These are phyloP conservation scores for Altica lythri DNA, from an alignment of 2,888 invertebrate genomes.

Conservation along the genomic window DNA sequence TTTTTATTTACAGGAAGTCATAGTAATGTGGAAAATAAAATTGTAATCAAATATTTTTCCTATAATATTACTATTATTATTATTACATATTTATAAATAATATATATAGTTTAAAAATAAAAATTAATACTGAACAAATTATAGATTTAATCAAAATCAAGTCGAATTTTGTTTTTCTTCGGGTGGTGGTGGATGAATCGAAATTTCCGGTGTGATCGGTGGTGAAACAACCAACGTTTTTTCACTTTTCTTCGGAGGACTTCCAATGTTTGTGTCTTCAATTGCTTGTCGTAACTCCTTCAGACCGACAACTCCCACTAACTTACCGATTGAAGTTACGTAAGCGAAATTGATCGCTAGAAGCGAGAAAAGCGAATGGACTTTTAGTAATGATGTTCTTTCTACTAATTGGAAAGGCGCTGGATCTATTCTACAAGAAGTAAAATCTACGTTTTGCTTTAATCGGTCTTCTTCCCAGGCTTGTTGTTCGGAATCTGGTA, in stretches of 20 bases:
- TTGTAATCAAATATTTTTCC: too few species aligned
- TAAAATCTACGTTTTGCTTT: conserved; percentile 75
- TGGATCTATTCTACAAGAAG: conserved; percentile 83
- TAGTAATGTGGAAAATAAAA: too few species aligned
- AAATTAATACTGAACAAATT: too few species aligned
- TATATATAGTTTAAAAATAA: too few species aligned
- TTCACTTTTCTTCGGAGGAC: conserved; percentile 55
- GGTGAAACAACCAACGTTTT: conserved; percentile 14
- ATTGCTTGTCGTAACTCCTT: conserved; percentile 91
- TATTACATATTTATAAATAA: too few species aligned
- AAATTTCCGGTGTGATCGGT: conserved; percentile 3
- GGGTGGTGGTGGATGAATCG: conserved; percentile 2
- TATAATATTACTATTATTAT: too few species aligned
- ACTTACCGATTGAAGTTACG: conserved; percentile 90
- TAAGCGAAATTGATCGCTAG: conserved; percentile 95
- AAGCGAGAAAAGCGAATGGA: conserved; percentile 82
- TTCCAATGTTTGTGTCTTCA: conserved; percentile 85
- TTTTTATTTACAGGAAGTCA: too few species aligned
- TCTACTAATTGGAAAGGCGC: conserved; percentile 96
- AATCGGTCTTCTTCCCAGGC: conserved; percentile 91
- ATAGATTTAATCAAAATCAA: too few species aligned
- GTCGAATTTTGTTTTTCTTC: too few species aligned
- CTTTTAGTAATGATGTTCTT: conserved; percentile 85
- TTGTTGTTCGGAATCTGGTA: conserved; percentile 86
- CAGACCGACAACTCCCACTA: conserved; percentile 94